Evolutionary conservation across 2,113 vertebrate genomes (phyloP), one percentile per base, ranked within the genome.

Genomic region (Gymnarchus niloticus): DNA sequence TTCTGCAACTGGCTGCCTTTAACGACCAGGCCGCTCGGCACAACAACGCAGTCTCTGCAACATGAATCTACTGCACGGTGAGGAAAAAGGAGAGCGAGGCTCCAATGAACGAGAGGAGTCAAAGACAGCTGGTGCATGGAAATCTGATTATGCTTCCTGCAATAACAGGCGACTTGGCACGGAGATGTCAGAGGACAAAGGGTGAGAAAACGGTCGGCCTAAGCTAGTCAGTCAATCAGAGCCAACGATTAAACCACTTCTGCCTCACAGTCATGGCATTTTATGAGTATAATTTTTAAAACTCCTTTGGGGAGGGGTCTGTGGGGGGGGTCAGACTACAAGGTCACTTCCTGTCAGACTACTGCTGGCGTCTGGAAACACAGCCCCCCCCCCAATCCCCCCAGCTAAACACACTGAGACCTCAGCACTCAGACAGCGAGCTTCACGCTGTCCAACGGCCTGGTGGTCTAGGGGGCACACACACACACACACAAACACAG

Each of bases 311-410:
- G 59, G 49, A 61, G 19, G 14, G 49, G 81, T 12, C 23, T n/a
- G 65, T 73, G 77, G 90, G 92, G 49, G 0, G 90, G 90, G 92
- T 93, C 93, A 92, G 85, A 91, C 92, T 92, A 89, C n/a, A 87
- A 91, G 89, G 90, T 87, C 93, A 94, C 89, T 94, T 95, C 94
- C 92, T 93, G 92, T 81, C 56, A 85, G 61, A 88, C 88, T 86
- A 87, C 87, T 19, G 52, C 61, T 90, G 65, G 89, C 87, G 92
- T 90, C 91, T 87, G 87, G 89, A 93, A 93, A 92, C 83, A 84
- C 87, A 61, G 89, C 87, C 88, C 86, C 89, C 25, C 44, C 77
- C 77, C 46, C 12, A n/a, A n/a, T 57, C 23, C 56, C 56, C 56
- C 56, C 56, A 57, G n/a, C 61, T 23, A 21, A 69, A 25, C 28